phyloP scores from a whole-genome alignment of 2,888 invertebrate genomes.

The Trissolcus brochymenae region DNA sequence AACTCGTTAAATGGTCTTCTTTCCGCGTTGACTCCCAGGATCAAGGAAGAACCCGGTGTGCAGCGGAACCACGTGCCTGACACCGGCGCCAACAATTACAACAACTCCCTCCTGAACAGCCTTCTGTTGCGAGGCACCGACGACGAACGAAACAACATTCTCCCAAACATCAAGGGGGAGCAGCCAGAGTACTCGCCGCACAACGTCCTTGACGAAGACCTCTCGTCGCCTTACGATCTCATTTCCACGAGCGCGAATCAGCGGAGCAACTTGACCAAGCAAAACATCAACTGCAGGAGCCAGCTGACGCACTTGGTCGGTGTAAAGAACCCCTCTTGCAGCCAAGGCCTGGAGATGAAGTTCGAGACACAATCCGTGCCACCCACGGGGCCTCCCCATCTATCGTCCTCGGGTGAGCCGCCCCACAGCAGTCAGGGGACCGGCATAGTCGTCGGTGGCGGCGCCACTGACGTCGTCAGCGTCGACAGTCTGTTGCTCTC shows the following conservation, averaged over 20 bases:
- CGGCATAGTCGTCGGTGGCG: slow-evolving; percentile 68
- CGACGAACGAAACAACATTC: slow-evolving; percentile 56
- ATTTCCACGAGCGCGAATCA: slow-evolving; percentile 60
- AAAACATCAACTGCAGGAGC: slow-evolving; percentile 17
- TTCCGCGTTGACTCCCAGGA: slow-evolving; percentile 64
- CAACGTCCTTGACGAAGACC: slow-evolving; percentile 65
- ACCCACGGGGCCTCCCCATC: slow-evolving; percentile 68
- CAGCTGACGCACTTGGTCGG: slow-evolving; percentile 34
- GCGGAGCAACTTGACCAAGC: slow-evolving; percentile 49
- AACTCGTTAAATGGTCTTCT: slow-evolving; percentile 68
- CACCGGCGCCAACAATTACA: slow-evolving; percentile 53
- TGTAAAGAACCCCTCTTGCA: slow-evolving; percentile 56
- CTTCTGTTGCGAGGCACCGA: slow-evolving; percentile 36
- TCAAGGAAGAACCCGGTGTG: slow-evolving; percentile 67
- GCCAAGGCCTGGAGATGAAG: slow-evolving; percentile 71
- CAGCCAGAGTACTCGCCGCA: slow-evolving; percentile 64
- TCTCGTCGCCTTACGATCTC: slow-evolving; percentile 68
- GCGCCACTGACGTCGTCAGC: slow-evolving; percentile 71
- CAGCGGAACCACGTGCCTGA: slow-evolving; percentile 35
- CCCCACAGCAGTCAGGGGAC: slow-evolving; percentile 72
- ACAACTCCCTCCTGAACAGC: slow-evolving; percentile 54
- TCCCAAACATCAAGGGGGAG: slow-evolving; percentile 55
- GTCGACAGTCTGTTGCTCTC: slow-evolving; percentile 71
- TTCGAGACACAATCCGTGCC: slow-evolving; percentile 72
- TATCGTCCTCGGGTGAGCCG: slow-evolving; percentile 69